Evolutionary conservation across 2,113 vertebrate genomes (phyloP).

Genomic region (Circaetus gallicus): DNA sequence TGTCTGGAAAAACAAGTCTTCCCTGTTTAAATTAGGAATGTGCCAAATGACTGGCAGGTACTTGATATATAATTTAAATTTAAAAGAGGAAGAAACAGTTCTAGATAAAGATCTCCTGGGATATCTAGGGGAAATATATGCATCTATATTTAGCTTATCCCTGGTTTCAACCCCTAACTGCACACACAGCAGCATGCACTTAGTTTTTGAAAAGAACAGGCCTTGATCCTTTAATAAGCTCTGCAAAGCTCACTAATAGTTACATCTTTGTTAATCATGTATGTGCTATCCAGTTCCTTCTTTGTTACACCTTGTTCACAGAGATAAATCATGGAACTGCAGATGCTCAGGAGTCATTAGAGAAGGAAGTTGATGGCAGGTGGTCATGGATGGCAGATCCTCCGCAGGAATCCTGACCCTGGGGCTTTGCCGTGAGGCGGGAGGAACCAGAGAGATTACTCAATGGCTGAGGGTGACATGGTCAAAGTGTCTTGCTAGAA

Average conservation of each 20-base stretch:
- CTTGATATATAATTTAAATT: conserved; percentile 66
- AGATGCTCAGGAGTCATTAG: not conserved
- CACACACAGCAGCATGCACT: conserved; percentile 9
- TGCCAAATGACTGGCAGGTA: conserved; percentile 60
- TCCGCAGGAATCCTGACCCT: not conserved
- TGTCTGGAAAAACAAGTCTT: conserved; percentile 71
- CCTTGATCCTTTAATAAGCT: conserved; percentile 29
- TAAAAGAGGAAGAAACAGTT: conserved; percentile 65
- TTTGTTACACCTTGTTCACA: not conserved
- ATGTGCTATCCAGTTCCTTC: not conserved
- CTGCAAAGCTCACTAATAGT: not conserved
- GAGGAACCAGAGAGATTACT: not conserved
- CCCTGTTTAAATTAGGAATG: conserved; percentile 67
- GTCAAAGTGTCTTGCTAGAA: not conserved
- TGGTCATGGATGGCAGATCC: not conserved
- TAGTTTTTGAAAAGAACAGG: conserved; percentile 31
- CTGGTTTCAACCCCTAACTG: conserved; percentile 23
- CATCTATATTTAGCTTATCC: conserved; percentile 61
- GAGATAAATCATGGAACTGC: not conserved
- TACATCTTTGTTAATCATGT: not conserved
- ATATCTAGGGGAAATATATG: conserved; percentile 59
- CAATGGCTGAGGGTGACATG: not conserved
- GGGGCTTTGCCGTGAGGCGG: not conserved
- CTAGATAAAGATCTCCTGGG: conserved; percentile 54
- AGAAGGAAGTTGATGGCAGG: not conserved